Conservation (phyloP, 2,797 vertebrate species). For the Microctenopoma stevenorrisi region DNA sequence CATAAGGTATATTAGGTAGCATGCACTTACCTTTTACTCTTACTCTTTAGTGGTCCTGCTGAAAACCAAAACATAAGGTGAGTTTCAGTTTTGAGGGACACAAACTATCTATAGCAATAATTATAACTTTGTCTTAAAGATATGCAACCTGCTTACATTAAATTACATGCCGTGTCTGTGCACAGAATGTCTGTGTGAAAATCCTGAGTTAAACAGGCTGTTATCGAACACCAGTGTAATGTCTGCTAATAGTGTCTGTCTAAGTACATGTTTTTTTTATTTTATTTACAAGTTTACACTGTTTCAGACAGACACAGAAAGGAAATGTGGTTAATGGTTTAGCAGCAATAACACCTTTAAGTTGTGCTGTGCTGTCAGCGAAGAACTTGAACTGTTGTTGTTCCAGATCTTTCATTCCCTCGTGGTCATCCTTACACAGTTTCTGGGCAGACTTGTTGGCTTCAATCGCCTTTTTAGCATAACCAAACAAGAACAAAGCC, state of each 20-base stretch:
- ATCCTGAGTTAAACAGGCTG: too few species aligned
- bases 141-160: too few species aligned
- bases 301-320: background rate
- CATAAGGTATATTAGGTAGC: fast-evolving
- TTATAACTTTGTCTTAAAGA: too few species aligned
- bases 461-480: constrained; percentile 81
- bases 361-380: constrained; percentile 52
- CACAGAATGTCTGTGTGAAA: too few species aligned
- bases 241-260: too few species aligned
- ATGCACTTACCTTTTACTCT: constrained; percentile 77
- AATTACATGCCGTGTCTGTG: too few species aligned
- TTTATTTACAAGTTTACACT: background rate
- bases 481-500: constrained; percentile 87
- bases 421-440: constrained; percentile 78
- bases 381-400: constrained; percentile 83
- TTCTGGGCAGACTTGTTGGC: constrained; percentile 85
- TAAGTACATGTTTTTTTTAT: too few species aligned
- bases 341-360: constrained; percentile 63
- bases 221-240: too few species aligned
- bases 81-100: constrained; percentile 7
- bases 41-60: constrained; percentile 39
- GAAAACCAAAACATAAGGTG: constrained; percentile 18
- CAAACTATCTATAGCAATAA: background rate
- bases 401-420: constrained; percentile 86
- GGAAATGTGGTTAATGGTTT: background rate